Percentiles rank a stretch among this genome's conserved stretches.
These are phyloP conservation scores for Trissolcus japonicus DNA, from an alignment of 2,888 invertebrate genomes.

Conservation along the genomic window DNA sequence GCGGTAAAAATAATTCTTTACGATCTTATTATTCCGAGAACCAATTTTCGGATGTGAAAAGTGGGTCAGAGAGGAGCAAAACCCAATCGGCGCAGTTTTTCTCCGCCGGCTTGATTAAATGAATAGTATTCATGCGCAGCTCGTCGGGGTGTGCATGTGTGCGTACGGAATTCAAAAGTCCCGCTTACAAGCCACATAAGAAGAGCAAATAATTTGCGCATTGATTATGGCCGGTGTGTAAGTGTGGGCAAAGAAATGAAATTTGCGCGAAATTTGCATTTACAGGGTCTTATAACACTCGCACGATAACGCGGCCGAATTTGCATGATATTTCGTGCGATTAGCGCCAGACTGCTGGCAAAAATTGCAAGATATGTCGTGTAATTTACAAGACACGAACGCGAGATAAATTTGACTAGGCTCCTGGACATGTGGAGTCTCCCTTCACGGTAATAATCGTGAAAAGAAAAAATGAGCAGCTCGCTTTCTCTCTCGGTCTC, in stretches of 20 bases:
- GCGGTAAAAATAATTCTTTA: constrained; percentile 5
- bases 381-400: background rate
- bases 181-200: background rate
- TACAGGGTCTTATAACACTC: background rate
- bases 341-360: background rate
- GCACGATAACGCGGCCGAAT: too few species aligned
- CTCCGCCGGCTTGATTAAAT: too few species aligned
- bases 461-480: background rate
- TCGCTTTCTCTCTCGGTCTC: background rate
- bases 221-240: constrained; percentile 1
- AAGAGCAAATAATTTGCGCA: constrained; percentile 3
- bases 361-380: constrained; percentile 4
- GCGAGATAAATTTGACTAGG: constrained; percentile 15
- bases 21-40: background rate
- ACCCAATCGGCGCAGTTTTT: too few species aligned
- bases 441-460: background rate
- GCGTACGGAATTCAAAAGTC: background rate
- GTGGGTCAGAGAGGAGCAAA: background rate
- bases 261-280: constrained; percentile 2
- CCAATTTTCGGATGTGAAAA: constrained; percentile 1
- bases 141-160: too few species aligned
- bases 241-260: background rate
- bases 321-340: too few species aligned
- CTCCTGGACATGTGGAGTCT: constrained; percentile 1
- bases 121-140: too few species aligned